phyloP scores from a whole-genome alignment of 2,888 invertebrate genomes.

The Chesias legatella region DNA sequence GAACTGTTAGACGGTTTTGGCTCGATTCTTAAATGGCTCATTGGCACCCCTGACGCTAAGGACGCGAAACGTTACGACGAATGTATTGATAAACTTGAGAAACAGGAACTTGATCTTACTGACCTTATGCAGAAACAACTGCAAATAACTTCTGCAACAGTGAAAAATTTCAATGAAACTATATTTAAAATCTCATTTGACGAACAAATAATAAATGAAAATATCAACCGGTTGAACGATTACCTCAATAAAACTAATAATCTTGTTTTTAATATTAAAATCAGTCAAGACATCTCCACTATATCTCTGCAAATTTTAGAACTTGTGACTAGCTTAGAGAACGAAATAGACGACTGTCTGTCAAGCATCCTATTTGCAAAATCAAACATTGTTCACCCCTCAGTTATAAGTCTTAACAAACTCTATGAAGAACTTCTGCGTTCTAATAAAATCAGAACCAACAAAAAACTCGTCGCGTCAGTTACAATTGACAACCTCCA shows the following conservation, averaged over 20 bases:
- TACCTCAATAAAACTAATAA: conserved; percentile 25
- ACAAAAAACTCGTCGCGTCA: conserved; percentile 26
- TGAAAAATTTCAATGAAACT: conserved; percentile 31
- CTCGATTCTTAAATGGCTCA: conserved; percentile 33
- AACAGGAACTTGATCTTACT: conserved; percentile 25
- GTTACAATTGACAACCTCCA: conserved; percentile 31
- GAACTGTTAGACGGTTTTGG: conserved; percentile 34
- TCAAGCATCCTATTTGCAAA: conserved; percentile 31
- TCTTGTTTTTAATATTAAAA: conserved; percentile 26
- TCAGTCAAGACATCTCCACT: conserved; percentile 28
- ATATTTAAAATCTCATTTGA: conserved; percentile 32
- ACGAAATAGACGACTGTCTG: conserved; percentile 28
- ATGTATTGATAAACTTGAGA: conserved; percentile 34
- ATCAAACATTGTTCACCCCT: conserved; percentile 31
- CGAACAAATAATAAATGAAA: conserved; percentile 30
- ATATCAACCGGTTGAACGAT: conserved; percentile 23
- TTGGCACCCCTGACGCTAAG: conserved; percentile 36
- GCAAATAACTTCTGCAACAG: conserved; percentile 33
- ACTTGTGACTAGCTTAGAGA: conserved; percentile 25
- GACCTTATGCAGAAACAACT: conserved; percentile 28
- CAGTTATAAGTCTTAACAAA: conserved; percentile 24
- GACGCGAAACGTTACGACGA: conserved; percentile 33
- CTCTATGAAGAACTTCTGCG: conserved; percentile 26
- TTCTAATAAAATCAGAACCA: conserved; percentile 23
- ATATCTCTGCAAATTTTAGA: conserved; percentile 31